phyloP scores from a whole-genome alignment of 2,888 invertebrate genomes.

The Nomada hirtipes region DNA sequence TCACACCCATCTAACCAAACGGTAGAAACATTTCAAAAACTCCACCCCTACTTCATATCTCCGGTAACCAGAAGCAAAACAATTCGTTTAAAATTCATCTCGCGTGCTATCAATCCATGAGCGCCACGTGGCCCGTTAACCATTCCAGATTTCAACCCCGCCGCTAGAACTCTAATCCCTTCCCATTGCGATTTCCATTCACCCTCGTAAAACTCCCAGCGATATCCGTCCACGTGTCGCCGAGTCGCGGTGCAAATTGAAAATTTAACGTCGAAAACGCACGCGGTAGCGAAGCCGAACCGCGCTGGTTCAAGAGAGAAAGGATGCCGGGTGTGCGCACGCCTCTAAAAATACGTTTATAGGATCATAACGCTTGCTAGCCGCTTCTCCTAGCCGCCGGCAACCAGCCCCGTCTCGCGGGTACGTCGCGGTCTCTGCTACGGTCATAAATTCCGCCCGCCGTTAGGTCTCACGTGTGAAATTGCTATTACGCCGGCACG shows the following conservation, averaged over 20 bases:
- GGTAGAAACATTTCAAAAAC: no score
- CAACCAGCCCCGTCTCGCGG: conserved; percentile 30
- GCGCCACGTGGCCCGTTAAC: neutral
- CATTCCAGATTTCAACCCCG: neutral
- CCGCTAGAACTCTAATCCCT: neutral
- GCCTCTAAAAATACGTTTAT: conserved; percentile 81
- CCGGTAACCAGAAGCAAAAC: neutral
- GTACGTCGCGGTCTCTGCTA: conserved; percentile 49
- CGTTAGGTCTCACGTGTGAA: conserved; percentile 73
- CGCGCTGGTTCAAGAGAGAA: conserved; percentile 7
- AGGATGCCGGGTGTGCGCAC: neutral
- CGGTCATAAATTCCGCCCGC: conserved; percentile 73
- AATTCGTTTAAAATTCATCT: neutral
- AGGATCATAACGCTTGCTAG: conserved; percentile 74
- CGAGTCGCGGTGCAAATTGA: conserved; percentile 53
- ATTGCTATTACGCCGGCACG: conserved; percentile 72
- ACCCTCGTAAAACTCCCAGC: neutral
- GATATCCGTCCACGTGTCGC: conserved; percentile 37
- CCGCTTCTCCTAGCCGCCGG: conserved; percentile 51
- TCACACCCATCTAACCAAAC: neutral
- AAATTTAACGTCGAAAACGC: conserved; percentile 56
- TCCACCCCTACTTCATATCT: neutral
- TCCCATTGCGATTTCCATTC: conserved; percentile 5
- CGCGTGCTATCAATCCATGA: neutral
- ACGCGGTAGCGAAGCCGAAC: conserved; percentile 18